Evolutionary conservation across 2,888 invertebrate genomes (phyloP), one percentile per base, ranked within the genome.

Genomic region (Stenodera caucasica): DNA sequence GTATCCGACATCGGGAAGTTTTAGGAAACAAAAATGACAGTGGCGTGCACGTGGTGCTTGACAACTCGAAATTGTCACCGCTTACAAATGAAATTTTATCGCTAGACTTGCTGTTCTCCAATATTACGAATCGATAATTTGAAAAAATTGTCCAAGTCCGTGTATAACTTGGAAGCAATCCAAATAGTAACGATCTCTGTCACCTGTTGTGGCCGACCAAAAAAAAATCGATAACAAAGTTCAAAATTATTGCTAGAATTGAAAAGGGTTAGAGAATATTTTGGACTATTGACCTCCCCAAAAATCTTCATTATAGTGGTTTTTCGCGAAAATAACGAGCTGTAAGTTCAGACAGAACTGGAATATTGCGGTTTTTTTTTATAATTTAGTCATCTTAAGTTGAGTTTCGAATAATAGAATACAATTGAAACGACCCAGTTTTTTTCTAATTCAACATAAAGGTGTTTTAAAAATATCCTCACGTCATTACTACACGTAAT

Each of bases 1-100:
- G 72, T 72, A 73, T 72, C 60, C 72, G 51, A 57, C 30, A 33
- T 29, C 14, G 12, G 18, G 21, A 45, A 18, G 21, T 18, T 45
- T 23, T 12, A 2, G 6, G 45, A 2, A 5, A n/a, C 9, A 2
- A 45, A 23, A 12, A 33, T 2, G n/a, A n/a, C 26, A 26, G 7
- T 26, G 26, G 26, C 26, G 26, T 26, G 7, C 7, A 26, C 3
- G 26, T 26, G 7, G 4, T 26, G 3, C 3, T 26, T 26, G 7
- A 26, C 4, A n/a, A n/a, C 33, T 2, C 2, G 11, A 32, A 32
- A 32, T 32, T 9, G 2, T 1, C 2, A 32, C 11, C 7, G 6
- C 6, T 5, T 5, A 6, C 2, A 9, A 30, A 30, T 32, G 11
- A 32, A 9, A 26, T 26, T 26, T 26, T 26, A 26, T 26, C n/a